phyloP scores from a whole-genome alignment of 2,888 invertebrate species.

The Emmelina monodactyla region DNA sequence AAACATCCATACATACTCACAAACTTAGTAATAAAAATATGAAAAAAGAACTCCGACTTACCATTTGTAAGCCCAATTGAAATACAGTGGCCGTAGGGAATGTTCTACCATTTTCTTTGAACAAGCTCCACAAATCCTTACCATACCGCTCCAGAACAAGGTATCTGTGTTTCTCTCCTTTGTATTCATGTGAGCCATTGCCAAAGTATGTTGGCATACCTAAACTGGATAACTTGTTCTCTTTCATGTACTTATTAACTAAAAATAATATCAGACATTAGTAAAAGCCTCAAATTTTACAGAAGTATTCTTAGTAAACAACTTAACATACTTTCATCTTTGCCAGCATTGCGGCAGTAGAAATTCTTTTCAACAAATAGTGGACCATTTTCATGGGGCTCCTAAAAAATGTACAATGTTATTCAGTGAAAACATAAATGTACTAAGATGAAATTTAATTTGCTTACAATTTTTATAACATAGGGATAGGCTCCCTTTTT shows the following conservation, averaged over 20 bases:
- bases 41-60: too few relatives aligned
- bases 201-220: conserved; percentile 88
- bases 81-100: conserved; percentile 80
- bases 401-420: conserved; percentile 52
- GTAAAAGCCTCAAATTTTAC: background rate
- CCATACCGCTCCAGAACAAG: conserved; percentile 90
- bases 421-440: background rate
- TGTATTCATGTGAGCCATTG: conserved; percentile 82
- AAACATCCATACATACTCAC: too few relatives aligned
- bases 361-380: conserved; percentile 94
- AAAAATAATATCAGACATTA: conserved; percentile 20
- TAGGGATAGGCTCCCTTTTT: conserved; percentile 68
- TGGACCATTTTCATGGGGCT: conserved; percentile 92
- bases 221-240: conserved; percentile 72
- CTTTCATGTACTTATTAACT: conserved; percentile 77
- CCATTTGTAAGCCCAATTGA: conserved; percentile 84
- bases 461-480: conserved; percentile 82
- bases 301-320: background rate
- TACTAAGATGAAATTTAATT: background rate
- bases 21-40: too few relatives aligned
- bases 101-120: conserved; percentile 69
- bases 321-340: conserved; percentile 69
- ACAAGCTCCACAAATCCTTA: conserved; percentile 82
- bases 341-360: conserved; percentile 79
- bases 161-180: conserved; percentile 84